Evolutionary conservation across 2,888 invertebrate species (phyloP).

Genomic region (Odontocerum albicorne): DNA sequence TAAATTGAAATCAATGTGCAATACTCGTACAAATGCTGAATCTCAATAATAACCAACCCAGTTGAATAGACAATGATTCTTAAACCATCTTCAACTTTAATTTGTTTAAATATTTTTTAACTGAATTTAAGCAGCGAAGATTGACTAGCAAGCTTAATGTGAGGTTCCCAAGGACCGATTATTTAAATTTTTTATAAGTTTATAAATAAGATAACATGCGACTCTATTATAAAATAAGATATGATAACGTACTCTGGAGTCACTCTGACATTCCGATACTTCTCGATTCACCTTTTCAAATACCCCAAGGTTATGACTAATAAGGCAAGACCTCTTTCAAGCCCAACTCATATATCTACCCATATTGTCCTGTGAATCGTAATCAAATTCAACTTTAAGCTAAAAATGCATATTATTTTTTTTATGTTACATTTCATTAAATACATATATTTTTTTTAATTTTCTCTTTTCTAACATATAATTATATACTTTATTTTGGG

Average conservation of each 20-base stretch:
- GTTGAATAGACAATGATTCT: not conserved
- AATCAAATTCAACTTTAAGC: slow-evolving; percentile 28
- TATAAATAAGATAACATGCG: slow-evolving; percentile 24
- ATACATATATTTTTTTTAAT: slow-evolving; percentile 24
- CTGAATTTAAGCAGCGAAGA: slow-evolving; percentile 35
- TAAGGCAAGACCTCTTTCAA: slow-evolving; percentile 33
- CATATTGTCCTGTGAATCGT: slow-evolving; percentile 23
- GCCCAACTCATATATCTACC: slow-evolving; percentile 21
- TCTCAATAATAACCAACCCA: not conserved
- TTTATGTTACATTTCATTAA: slow-evolving; percentile 23
- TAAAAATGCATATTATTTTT: slow-evolving; percentile 33
- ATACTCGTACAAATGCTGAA: slow-evolving; percentile 1
- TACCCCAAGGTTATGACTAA: slow-evolving; percentile 25
- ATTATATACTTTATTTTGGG: slow-evolving; percentile 29
- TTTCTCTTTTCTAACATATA: slow-evolving; percentile 31
- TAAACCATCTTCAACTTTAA: too few relatives aligned
- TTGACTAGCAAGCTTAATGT: slow-evolving; percentile 37
- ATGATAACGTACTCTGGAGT: not conserved
- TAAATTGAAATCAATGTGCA: slow-evolving; percentile 25
- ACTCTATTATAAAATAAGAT: not conserved
- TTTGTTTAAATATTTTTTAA: too few relatives aligned
- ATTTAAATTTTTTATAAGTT: slow-evolving; percentile 11
- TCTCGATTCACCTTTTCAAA: slow-evolving; percentile 24
- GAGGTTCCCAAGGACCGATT: slow-evolving; percentile 28
- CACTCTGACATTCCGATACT: not conserved